Conservation (phyloP, 2,888 invertebrate genomes). For the Sceliomorpha sp. region DNA sequence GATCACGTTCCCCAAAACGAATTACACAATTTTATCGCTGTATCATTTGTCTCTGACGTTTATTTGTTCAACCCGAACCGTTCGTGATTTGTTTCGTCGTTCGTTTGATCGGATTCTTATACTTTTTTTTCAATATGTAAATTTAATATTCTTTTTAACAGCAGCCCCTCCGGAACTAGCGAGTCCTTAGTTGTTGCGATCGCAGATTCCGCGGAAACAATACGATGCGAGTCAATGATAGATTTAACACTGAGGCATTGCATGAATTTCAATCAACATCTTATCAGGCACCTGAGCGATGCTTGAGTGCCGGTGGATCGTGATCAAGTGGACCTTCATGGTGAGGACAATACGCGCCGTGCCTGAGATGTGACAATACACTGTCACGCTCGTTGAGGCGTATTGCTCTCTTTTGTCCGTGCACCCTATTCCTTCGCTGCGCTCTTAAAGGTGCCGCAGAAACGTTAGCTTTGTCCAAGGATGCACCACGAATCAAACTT, state of each 20-base stretch:
- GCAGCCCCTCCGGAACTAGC: slow-evolving; percentile 11
- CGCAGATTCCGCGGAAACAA: slow-evolving; percentile 63
- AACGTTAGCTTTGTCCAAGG: slow-evolving; percentile 57
- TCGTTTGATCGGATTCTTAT: slow-evolving; percentile 22
- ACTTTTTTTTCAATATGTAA: too few relatives aligned
- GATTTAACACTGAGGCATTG: slow-evolving; percentile 62
- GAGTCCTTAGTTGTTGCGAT: slow-evolving; percentile 48
- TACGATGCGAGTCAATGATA: slow-evolving; percentile 66
- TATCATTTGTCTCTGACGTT: slow-evolving; percentile 22
- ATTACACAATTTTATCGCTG: slow-evolving; percentile 26
- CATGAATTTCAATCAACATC: slow-evolving; percentile 80
- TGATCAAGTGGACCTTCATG: slow-evolving; percentile 80
- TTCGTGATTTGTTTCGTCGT: too few relatives aligned
- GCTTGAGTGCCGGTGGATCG: slow-evolving; percentile 76
- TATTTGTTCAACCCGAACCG: too few relatives aligned
- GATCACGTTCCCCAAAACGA: slow-evolving; percentile 7
- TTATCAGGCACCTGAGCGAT: slow-evolving; percentile 75
- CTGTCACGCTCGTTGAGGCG: slow-evolving; percentile 72
- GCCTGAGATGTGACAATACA: slow-evolving; percentile 74
- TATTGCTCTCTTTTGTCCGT: slow-evolving; percentile 79
- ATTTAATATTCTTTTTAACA: slow-evolving; percentile 15
- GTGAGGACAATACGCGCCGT: slow-evolving; percentile 76
- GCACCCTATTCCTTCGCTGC: slow-evolving; percentile 51
- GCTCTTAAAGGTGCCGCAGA: slow-evolving; percentile 60
- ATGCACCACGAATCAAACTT: slow-evolving; percentile 30